These are phyloP conservation scores for Sarcophaga rosellei DNA, from an alignment of 2,888 invertebrate genomes.

Conservation along the genomic window DNA sequence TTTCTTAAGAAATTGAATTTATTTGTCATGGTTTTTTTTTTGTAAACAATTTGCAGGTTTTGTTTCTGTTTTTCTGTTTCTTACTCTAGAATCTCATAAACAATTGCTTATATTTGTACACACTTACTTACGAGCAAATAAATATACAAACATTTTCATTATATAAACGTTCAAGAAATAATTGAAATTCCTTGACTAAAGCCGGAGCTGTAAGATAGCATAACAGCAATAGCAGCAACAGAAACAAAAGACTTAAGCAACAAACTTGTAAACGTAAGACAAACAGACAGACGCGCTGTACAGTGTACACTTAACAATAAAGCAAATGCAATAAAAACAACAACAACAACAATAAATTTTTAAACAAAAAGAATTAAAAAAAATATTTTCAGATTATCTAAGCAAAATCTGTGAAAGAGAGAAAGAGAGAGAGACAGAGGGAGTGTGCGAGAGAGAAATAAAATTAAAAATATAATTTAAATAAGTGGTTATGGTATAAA, in stretches of 20 bases:
- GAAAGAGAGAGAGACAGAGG: neutral
- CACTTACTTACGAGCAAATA: neutral
- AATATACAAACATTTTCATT: neutral
- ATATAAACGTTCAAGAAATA: slow-evolving; percentile 7
- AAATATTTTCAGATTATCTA: neutral
- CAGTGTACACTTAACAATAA: neutral
- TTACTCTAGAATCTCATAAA: neutral
- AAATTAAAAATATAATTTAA: too few species aligned
- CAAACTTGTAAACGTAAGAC: slow-evolving; percentile 9
- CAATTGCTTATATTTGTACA: neutral
- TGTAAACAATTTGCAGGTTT: neutral
- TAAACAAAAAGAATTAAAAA: neutral
- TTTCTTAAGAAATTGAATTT: too few species aligned
- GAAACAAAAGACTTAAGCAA: slow-evolving; percentile 19
- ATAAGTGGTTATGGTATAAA: too few species aligned
- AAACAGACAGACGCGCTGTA: neutral
- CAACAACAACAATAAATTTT: neutral
- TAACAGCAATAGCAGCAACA: neutral
- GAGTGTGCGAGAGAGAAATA: too few species aligned
- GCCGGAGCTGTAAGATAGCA: neutral
- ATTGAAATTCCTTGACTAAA: slow-evolving; percentile 10
- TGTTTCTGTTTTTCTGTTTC: neutral
- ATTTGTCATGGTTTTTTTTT: too few species aligned
- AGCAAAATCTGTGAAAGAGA: neutral
- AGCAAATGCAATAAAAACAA: neutral